Conservation (phyloP, 2,888 invertebrate genomes). For the Nesidiocoris tenuis region DNA sequence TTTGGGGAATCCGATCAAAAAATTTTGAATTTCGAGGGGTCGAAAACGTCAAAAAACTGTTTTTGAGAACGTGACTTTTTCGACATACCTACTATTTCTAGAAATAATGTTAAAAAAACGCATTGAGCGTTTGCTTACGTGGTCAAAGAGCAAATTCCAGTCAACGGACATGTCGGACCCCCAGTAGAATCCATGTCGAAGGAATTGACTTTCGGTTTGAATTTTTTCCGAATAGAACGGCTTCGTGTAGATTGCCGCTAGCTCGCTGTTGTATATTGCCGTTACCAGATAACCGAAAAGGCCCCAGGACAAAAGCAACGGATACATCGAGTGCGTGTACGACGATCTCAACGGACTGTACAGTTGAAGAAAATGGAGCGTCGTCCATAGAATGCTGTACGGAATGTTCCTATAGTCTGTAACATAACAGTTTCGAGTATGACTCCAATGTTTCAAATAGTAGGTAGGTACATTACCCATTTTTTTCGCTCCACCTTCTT, state of each 20-base stretch:
- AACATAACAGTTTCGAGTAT: too few relatives aligned
- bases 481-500: too few relatives aligned
- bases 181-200: conserved; percentile 2
- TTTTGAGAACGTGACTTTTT: too few relatives aligned
- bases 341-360: background rate
- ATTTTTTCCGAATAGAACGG: background rate
- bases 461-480: too few relatives aligned
- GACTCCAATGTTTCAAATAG: too few relatives aligned
- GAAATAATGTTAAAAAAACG: too few relatives aligned
- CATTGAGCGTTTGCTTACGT: too few relatives aligned
- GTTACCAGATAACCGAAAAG: conserved; percentile 9
- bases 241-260: background rate
- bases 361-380: background rate
- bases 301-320: conserved; percentile 11
- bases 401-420: conserved; percentile 4
- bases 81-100: too few relatives aligned
- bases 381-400: background rate
- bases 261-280: conserved; percentile 2
- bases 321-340: background rate
- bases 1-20: too few relatives aligned
- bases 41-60: too few relatives aligned
- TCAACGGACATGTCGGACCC: background rate
- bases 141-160: background rate
- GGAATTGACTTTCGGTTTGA: conserved; percentile 14
- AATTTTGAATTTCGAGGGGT: too few relatives aligned